These are phyloP conservation scores for Callimorpha dominula DNA, from an alignment of 2,888 invertebrate species.

Conservation along the genomic window DNA sequence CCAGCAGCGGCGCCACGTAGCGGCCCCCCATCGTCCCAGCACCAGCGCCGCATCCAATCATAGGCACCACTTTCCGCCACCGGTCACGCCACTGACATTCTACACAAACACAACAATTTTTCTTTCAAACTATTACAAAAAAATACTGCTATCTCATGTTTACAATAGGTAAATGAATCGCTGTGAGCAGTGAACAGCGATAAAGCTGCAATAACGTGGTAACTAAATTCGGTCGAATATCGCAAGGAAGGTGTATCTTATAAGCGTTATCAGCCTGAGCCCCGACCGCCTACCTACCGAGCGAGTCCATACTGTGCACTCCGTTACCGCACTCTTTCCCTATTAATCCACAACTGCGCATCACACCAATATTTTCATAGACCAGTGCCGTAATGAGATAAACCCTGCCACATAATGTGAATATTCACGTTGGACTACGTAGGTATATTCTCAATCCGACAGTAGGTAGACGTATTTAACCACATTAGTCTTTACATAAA, in stretches of 20 bases:
- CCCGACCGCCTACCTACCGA: background rate
- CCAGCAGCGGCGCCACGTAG: constrained; percentile 60
- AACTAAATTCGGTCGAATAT: constrained; percentile 6
- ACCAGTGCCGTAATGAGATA: too few species aligned
- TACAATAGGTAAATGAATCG: constrained; percentile 18
- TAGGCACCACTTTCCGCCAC: background rate
- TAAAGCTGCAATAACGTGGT: constrained; percentile 8
- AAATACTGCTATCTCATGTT: constrained; percentile 4
- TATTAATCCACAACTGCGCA: too few species aligned
- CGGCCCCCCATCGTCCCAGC: constrained; percentile 43
- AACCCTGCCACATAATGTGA: too few species aligned
- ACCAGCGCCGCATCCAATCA: constrained; percentile 8
- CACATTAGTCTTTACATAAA: too few species aligned
- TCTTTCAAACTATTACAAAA: background rate
- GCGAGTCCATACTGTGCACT: background rate
- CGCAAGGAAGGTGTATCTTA: constrained; percentile 14
- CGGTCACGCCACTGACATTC: constrained; percentile 5
- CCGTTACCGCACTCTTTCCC: background rate
- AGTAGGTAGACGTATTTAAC: too few species aligned
- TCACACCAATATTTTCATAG: too few species aligned
- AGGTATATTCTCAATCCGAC: too few species aligned
- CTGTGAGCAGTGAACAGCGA: constrained; percentile 7
- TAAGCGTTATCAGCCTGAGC: constrained; percentile 16
- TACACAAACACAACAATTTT: background rate
- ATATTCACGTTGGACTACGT: too few species aligned